These are phyloP conservation scores for Tigriopus japonicus DNA, from an alignment of 1,140 invertebrate genomes.

Conservation along the genomic window DNA sequence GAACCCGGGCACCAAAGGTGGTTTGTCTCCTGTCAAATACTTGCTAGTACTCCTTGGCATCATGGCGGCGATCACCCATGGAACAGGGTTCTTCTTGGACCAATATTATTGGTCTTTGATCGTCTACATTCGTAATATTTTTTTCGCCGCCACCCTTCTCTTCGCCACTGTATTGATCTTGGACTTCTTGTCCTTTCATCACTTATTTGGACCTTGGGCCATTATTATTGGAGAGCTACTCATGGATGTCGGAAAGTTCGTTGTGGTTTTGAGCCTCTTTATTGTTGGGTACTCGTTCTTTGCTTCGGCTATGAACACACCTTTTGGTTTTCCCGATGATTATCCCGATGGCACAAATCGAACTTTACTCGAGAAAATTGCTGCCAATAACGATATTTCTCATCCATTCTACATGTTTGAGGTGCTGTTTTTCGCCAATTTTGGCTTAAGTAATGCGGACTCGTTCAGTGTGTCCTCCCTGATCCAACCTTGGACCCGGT, in stretches of 20 bases:
- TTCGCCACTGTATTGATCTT: slow-evolving; percentile 90
- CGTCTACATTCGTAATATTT: slow-evolving; percentile 83
- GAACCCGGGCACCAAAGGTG: slow-evolving; percentile 78
- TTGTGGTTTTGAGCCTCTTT: slow-evolving; percentile 7
- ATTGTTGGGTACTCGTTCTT: background rate
- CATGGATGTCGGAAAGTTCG: slow-evolving; percentile 11
- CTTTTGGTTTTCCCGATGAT: slow-evolving; percentile 4
- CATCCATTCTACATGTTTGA: slow-evolving; percentile 24
- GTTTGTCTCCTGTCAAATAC: slow-evolving; percentile 57
- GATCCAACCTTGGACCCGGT: slow-evolving; percentile 3
- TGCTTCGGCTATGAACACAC: slow-evolving; percentile 1
- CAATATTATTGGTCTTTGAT: slow-evolving; percentile 29
- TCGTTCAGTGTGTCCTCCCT: background rate
- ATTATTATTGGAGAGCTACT: slow-evolving; percentile 34
- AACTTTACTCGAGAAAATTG: slow-evolving; percentile 32
- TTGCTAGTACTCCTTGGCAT: background rate
- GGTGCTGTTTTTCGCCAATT: slow-evolving; percentile 91
- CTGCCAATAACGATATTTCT: slow-evolving; percentile 22
- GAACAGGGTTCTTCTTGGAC: background rate
- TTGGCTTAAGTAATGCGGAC: slow-evolving; percentile 76
- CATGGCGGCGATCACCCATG: background rate
- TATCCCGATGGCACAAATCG: slow-evolving; percentile 7
- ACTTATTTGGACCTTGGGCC: slow-evolving; percentile 92
- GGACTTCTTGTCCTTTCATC: slow-evolving; percentile 92
- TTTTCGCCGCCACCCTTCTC: slow-evolving; percentile 80